Evolutionary conservation across 2,797 vertebrate genomes (phyloP).

Genomic region (Sebastiscus tertius): DNA sequence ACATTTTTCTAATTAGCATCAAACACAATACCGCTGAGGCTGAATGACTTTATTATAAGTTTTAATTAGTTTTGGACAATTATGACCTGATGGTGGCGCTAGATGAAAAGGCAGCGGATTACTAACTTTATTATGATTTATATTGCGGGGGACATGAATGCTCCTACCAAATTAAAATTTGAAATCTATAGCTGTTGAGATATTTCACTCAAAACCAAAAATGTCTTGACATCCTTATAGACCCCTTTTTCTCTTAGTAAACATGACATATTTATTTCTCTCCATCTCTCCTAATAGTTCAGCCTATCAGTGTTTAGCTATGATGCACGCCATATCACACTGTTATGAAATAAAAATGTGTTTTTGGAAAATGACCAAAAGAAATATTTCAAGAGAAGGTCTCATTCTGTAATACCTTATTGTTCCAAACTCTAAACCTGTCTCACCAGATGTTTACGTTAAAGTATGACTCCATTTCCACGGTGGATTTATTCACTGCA

Average conservation of each 20-base stretch:
- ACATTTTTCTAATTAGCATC: too few species aligned
- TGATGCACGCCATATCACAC: background rate
- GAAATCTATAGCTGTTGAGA: too few species aligned
- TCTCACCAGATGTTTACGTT: background rate
- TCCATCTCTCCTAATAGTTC: too few species aligned
- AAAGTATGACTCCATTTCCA: background rate
- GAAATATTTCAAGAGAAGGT: too few species aligned
- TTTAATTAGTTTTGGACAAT: too few species aligned
- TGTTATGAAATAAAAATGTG: background rate
- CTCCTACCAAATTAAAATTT: background rate
- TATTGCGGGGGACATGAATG: background rate
- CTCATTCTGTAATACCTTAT: background rate
- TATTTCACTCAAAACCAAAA: background rate
- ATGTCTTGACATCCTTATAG: background rate
- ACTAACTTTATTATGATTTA: background rate
- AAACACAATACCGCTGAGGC: too few species aligned
- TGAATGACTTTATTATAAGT: too few species aligned
- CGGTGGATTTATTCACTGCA: background rate
- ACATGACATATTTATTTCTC: too few species aligned
- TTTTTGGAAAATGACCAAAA: background rate
- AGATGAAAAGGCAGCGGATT: too few species aligned
- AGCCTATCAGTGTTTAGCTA: background rate
- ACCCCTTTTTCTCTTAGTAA: too few species aligned
- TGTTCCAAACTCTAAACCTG: background rate
- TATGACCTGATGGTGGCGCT: too few species aligned